Percentiles rank a stretch among this genome's conserved stretches.
These are phyloP conservation scores for Cuniculus paca DNA, from an alignment of 2,797 vertebrate genomes.

Conservation along the genomic window DNA sequence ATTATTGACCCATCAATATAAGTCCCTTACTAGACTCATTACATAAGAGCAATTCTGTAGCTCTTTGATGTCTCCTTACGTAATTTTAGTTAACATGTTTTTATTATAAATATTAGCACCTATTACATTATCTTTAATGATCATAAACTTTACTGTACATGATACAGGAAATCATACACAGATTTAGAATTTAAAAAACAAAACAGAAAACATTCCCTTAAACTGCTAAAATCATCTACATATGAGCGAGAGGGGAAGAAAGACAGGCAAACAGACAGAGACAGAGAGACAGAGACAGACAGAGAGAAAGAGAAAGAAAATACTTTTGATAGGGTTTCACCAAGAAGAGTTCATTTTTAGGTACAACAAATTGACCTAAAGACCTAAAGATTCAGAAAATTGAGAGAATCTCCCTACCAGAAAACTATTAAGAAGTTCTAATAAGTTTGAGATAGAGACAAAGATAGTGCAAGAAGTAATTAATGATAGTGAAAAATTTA, in stretches of 20 bases:
- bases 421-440: background rate
- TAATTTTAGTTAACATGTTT: background rate
- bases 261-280: background rate
- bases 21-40: background rate
- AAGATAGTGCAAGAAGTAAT: background rate
- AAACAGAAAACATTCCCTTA: background rate
- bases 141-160: background rate
- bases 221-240: background rate
- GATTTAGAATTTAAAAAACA: background rate
- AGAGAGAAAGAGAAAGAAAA: background rate
- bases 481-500: background rate
- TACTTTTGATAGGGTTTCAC: background rate
- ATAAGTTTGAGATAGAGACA: background rate
- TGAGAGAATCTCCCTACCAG: background rate
- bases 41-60: background rate
- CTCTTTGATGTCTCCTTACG: background rate
- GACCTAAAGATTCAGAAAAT: background rate
- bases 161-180: background rate
- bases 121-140: background rate
- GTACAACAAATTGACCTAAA: background rate
- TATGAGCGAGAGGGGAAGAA: background rate
- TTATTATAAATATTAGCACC: background rate
- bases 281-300: background rate
- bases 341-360: background rate
- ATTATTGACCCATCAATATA: background rate